Evolutionary conservation across 2,797 vertebrate genomes (phyloP), one percentile per base, ranked within the genome.

Genomic region (Syncerus caffer): DNA sequence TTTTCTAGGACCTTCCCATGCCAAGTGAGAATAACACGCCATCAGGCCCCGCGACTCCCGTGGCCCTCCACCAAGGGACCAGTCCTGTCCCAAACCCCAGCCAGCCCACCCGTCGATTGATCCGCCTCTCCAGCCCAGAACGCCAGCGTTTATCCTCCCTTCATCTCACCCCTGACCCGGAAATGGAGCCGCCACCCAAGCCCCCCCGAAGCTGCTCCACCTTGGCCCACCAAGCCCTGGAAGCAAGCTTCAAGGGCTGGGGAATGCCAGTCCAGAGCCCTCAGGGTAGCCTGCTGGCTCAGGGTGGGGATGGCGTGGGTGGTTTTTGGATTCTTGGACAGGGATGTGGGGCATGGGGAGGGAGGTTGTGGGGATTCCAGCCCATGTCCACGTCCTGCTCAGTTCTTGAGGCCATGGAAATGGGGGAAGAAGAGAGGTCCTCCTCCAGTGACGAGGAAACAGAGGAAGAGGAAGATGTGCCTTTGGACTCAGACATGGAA

Each of bases 51-150:
- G 45, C 8, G 0, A 25, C 55, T 23, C 89, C 92, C 25, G 7
- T 2, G 14, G 29, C 62, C 23, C 76, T 76, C 4, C 57, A 31
- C 12, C 62, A 93, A 53, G 83, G 4, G 16, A n/a, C 76, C 45
- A 53, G 47, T 76, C 93, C 96, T 9, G 6, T 60, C 25, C 86
- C 86, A 11, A 50, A 76, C 58, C 93, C 90, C 64, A 87, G 29
- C n/a, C 95, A 71, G 93, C 96, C 98, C 13, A 9, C 80, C 19
- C 97, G 97, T 1, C 89, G 64, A 78, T 53, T 42, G n/a, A 97
- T 98, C 80, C 97, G 96, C 60, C 97, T 98, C 62, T 97, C 98
- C 38, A 98, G 98, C 82, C 93, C 71, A 0, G 98, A 98, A 71
- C 96, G 96, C 16, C 89, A 92, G 21, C 89, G 27, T n/a, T 19